Percentiles rank a stretch among this genome's conserved stretches.
phyloP scores from a whole-genome alignment of 2,888 invertebrate genomes.

The Coremacera marginata region DNA sequence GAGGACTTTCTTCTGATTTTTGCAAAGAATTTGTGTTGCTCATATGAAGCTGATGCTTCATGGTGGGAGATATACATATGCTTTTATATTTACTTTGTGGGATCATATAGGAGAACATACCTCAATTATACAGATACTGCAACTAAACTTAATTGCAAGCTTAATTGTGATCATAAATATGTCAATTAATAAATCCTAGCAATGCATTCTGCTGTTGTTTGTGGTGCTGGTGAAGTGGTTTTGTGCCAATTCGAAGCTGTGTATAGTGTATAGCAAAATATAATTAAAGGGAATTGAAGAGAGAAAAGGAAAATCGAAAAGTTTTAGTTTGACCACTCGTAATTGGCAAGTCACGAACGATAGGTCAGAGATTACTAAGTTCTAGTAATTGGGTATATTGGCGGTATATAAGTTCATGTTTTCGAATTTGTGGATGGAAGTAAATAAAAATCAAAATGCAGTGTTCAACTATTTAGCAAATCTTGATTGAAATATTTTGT shows the following conservation, averaged over 20 bases:
- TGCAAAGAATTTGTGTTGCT: background rate
- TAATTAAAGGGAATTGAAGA: background rate
- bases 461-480: no score
- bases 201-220: background rate
- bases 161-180: slow-evolving; percentile 15
- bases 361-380: no score
- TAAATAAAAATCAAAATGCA: no score
- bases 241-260: background rate
- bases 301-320: background rate
- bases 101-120: no score
- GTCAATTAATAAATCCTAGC: slow-evolving; percentile 22
- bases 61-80: background rate
- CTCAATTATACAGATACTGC: background rate
- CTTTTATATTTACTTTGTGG: no score
- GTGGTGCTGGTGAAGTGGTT: background rate
- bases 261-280: background rate
- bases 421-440: no score
- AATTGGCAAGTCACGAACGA: no score
- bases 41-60: background rate
- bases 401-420: no score
- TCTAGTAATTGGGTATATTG: no score
- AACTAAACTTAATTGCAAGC: background rate
- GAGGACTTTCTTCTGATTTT: background rate
- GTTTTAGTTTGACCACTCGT: no score
- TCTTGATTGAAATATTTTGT: no score